phyloP scores from a whole-genome alignment of 2,797 vertebrate genomes.

The Mormyrus proboscirostris region DNA sequence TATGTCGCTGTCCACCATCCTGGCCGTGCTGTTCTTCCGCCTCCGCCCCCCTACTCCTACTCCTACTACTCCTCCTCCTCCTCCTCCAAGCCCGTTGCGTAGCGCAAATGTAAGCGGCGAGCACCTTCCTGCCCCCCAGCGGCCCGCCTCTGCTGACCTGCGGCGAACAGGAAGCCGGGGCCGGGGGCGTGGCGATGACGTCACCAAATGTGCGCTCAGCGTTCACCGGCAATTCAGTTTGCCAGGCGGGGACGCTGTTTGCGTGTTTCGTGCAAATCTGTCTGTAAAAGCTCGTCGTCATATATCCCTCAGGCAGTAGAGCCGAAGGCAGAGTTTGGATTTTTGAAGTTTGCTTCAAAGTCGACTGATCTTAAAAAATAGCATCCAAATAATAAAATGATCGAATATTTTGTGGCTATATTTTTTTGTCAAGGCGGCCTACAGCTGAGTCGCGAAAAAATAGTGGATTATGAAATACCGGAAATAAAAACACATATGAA shows the following conservation, averaged over 20 bases:
- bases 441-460: neutral
- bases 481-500: neutral
- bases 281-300: neutral
- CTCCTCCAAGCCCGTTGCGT: slow-evolving; percentile 1
- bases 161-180: neutral
- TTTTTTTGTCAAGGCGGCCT: neutral
- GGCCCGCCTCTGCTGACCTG: neutral
- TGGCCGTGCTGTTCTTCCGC: slow-evolving; percentile 20
- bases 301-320: neutral
- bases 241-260: neutral
- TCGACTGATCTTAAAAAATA: neutral
- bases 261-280: neutral
- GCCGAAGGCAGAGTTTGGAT: neutral
- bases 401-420: neutral
- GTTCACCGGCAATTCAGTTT: neutral
- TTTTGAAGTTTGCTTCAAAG: neutral
- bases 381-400: neutral
- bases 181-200: neutral
- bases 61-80: neutral
- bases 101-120: neutral
- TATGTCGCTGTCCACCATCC: slow-evolving; percentile 16
- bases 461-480: neutral
- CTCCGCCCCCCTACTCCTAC: slow-evolving; percentile 10
- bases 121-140: neutral
- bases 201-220: neutral